Evolutionary conservation across 2,797 vertebrate genomes (phyloP).

Genomic region (Syncerus caffer): DNA sequence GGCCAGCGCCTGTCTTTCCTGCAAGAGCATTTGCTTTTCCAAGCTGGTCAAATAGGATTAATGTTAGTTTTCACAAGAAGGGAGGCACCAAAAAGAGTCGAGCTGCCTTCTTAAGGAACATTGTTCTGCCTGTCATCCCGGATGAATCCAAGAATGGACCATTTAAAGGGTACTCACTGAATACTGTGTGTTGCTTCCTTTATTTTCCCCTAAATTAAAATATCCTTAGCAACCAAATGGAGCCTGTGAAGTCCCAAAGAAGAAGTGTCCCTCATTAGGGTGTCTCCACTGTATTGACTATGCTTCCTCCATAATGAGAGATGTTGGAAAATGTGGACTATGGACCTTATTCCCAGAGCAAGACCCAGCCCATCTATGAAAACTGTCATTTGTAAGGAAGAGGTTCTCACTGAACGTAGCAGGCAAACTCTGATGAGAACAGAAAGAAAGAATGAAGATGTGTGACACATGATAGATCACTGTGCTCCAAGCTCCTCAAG

Average conservation of each 20-base stretch:
- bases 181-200: not conserved
- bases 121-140: not conserved
- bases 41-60: not conserved
- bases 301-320: not conserved
- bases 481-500: not conserved
- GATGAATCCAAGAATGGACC: not conserved
- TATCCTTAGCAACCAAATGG: not conserved
- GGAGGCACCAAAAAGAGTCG: not conserved
- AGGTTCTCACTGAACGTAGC: not conserved
- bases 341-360: constrained; percentile 8
- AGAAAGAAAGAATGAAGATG: constrained; percentile 3
- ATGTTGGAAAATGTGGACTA: not conserved
- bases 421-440: constrained; percentile 15
- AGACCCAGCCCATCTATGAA: not conserved
- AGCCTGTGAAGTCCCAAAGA: not conserved
- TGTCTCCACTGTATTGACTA: not conserved
- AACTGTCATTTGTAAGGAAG: constrained; percentile 5
- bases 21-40: constrained; percentile 42
- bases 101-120: not conserved
- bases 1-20: not conserved
- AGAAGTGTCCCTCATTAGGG: not conserved
- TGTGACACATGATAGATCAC: not conserved
- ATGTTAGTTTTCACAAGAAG: constrained; percentile 35
- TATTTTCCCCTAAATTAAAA: constrained; percentile 39
- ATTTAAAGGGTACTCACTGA: not conserved